Evolutionary conservation across 1,140 invertebrate genomes (phyloP), one percentile per base, ranked within the genome.

Genomic region (Dolichoris vasculosae): DNA sequence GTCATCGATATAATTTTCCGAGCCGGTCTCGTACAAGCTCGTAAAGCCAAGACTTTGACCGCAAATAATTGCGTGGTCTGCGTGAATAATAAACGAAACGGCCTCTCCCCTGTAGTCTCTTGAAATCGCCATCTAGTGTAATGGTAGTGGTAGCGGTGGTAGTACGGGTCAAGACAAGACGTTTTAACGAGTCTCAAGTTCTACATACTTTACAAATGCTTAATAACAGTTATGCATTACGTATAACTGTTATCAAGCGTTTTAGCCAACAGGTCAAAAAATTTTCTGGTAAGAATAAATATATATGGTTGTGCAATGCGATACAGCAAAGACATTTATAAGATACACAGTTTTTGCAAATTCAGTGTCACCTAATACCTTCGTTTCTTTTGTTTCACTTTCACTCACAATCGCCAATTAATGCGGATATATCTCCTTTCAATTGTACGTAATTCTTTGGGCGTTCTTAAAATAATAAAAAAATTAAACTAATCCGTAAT

Each of bases 281-380:
- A 46, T 71, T 82, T 69, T 71, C 43, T 67, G 30, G 67, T 32
- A 71, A 82, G 30, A 51, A 48, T 46, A 40, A 67, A 32, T 46
- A 32, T n/a, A n/a, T 32, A 46, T 32, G 46, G 63, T 20, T 71
- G 80, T 46, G 80, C 43, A 48, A 55, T 2, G 30, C 43, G 59
- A 43, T 64, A 64, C 35, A 67, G 83, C 81, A 86, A 77, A 69
- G 77, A 77, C 40, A 30, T 40, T 80, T 30, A 69, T 38, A 38
- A 69, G 4, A 46, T n/a, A n/a, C n/a, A n/a, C 32, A 15, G 63
- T 83, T 75, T 75, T 38, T 83, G 67, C 81, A 71, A 55, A 83
- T 73, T 63, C 69, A 75, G 69, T 83, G 81, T 83, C 81, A 75
- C 55, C 43, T 75, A 71, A 82, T 82, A 48, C 32, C 7, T 26